Conservation (phyloP, 2,113 vertebrate species). For the Pseudorasbora parva region DNA sequence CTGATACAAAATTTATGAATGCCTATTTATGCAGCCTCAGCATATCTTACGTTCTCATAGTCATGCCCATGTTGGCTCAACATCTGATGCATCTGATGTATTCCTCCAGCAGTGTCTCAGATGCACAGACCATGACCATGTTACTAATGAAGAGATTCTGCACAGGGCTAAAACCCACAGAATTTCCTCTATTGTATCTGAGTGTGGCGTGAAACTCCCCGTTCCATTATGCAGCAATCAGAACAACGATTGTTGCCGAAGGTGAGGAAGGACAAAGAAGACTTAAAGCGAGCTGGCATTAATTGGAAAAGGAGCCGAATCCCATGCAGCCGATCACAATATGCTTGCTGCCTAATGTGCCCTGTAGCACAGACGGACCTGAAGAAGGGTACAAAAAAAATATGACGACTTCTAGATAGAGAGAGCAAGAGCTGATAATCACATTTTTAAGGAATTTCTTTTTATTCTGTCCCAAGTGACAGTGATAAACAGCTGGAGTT, state of each 20-base stretch:
- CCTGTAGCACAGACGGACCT: too few species aligned
- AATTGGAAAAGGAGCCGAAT: neutral
- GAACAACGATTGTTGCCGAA: neutral
- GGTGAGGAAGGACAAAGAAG: neutral
- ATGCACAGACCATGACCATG: neutral
- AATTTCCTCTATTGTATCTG: neutral
- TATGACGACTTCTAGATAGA: too few species aligned
- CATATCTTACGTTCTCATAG: too few species aligned
- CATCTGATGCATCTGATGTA: neutral
- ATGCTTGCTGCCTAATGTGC: too few species aligned
- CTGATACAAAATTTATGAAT: too few species aligned
- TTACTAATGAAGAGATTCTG: neutral
- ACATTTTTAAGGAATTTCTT: slow-evolving; percentile 1
- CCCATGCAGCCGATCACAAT: too few species aligned
- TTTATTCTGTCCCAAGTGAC: slow-evolving; percentile 7
- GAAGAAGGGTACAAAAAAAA: too few species aligned
- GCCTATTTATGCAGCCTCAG: too few species aligned
- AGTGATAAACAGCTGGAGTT: slow-evolving; percentile 12
- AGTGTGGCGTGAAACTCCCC: neutral
- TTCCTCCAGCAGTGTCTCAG: neutral
- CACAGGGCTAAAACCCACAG: neutral
- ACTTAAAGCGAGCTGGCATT: neutral
- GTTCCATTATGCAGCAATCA: neutral
- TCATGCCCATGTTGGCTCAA: too few species aligned
- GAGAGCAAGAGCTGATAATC: neutral